Base-by-base conservation (phyloP, 1,140 invertebrate species). In the Probaryconus sp. region DNA sequence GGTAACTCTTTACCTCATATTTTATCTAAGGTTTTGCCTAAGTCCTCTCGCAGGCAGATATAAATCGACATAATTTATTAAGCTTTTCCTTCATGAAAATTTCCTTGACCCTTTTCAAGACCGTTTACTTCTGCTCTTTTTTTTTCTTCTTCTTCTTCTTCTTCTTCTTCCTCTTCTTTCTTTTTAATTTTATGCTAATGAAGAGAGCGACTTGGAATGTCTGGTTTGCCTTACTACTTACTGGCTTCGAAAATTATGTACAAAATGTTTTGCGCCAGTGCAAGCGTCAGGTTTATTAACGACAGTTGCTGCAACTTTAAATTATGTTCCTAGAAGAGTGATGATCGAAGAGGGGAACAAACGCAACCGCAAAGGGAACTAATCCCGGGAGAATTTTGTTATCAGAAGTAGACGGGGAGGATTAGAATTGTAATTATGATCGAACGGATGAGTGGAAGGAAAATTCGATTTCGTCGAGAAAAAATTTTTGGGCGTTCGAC, bases 341-440 rank as follows among this genome's bases (percentile, higher is more conserved):
- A 45, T 45, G 64, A 68, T 58, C 60, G 35, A 38, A 35, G 18
- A 38, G 13, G 43, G 26, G 5, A n/a, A 48, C 43, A 48, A 50
- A 26, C 38, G 38, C 24, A 60, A 37, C 38, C 5, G 1, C 17
- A 48, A 30, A 48, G 43, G 56, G 42, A n/a, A 38, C 58, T 21
- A 11, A 24, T 63, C 45, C 58, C 58, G 48, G 7, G 26, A 50
- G 45, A 31, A 14, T 26, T 37, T 26, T 30, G 17, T 56, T 43
- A 33, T 28, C 16, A n/a, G 14, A n/a, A n/a, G n/a, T n/a, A n/a
- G n/a, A n/a, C n/a, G n/a, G n/a, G n/a, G n/a, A n/a, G n/a, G n/a
- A n/a, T n/a, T n/a, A n/a, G n/a, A n/a, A n/a, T n/a, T n/a, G n/a
- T n/a, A n/a, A n/a, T n/a, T n/a, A n/a, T n/a, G n/a, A n/a, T n/a